phyloP scores from a whole-genome alignment of 2,113 vertebrate genomes.

The Brachyistius frenatus region DNA sequence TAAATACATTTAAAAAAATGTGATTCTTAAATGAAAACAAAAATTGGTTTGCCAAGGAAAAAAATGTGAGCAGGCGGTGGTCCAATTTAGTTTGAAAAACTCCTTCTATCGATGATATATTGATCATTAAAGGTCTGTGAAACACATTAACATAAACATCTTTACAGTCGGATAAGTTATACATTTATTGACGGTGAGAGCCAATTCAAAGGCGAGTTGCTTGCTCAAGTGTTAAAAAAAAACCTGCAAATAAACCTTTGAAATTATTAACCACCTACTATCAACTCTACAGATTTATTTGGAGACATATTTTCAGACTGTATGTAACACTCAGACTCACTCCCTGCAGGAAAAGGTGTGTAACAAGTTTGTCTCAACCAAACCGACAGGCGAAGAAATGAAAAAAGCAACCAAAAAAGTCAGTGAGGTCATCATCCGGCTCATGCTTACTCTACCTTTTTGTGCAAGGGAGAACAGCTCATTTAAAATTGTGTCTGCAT shows the following conservation, averaged over 20 bases:
- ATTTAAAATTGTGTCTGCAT: conserved; percentile 97
- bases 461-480: conserved; percentile 85
- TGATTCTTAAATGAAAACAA: background rate
- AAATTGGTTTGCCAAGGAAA: background rate
- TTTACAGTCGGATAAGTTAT: conserved; percentile 6
- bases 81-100: background rate
- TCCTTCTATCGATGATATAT: conserved; percentile 24
- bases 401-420: conserved; percentile 60
- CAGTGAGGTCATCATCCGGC: conserved; percentile 91
- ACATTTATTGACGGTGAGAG: conserved; percentile 20
- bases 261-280: background rate
- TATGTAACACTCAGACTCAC: background rate
- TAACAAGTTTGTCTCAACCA: background rate
- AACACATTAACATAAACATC: conserved; percentile 18
- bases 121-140: conserved; percentile 20
- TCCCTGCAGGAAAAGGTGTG: background rate
- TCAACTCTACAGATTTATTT: background rate
- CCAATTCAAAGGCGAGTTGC: background rate
- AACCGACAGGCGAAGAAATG: background rate
- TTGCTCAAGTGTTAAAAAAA: background rate
- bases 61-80: too few species aligned
- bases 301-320: conserved; percentile 3
- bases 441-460: conserved; percentile 88
- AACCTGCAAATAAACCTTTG: background rate
- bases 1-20: background rate